phyloP scores from a whole-genome alignment of 2,888 invertebrate genomes.

The Neocrepidodera transversa region DNA sequence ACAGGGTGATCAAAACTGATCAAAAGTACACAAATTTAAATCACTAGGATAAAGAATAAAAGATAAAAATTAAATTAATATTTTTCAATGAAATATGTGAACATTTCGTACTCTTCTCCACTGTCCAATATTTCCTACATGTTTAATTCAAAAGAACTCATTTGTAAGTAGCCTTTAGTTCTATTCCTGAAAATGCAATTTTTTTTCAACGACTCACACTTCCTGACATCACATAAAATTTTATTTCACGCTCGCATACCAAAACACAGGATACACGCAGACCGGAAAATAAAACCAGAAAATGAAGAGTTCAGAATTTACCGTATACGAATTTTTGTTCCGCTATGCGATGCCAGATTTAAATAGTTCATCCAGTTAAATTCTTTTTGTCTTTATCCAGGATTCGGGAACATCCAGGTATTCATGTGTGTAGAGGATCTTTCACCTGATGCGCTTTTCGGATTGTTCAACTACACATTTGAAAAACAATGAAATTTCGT shows the following conservation, averaged over 20 bases:
- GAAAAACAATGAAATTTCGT: not conserved
- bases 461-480: not conserved
- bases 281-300: conserved; percentile 2
- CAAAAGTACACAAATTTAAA: too few relatives aligned
- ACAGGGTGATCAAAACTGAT: too few relatives aligned
- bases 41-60: too few relatives aligned
- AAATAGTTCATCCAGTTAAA: conserved; percentile 5
- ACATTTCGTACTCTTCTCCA: too few relatives aligned
- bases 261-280: not conserved
- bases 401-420: not conserved
- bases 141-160: too few relatives aligned
- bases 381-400: conserved; percentile 2
- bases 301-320: not conserved
- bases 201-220: not conserved
- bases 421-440: conserved; percentile 2
- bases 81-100: too few relatives aligned
- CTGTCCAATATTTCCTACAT: too few relatives aligned
- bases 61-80: too few relatives aligned
- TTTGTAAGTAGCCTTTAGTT: too few relatives aligned
- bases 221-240: not conserved
- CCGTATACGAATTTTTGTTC: not conserved
- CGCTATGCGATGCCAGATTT: conserved; percentile 10
- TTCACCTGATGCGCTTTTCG: conserved; percentile 4
- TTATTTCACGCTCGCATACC: not conserved
- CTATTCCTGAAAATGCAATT: too few relatives aligned